phyloP scores from a whole-genome alignment of 1,140 invertebrate species.

The Portunus trituberculatus region DNA sequence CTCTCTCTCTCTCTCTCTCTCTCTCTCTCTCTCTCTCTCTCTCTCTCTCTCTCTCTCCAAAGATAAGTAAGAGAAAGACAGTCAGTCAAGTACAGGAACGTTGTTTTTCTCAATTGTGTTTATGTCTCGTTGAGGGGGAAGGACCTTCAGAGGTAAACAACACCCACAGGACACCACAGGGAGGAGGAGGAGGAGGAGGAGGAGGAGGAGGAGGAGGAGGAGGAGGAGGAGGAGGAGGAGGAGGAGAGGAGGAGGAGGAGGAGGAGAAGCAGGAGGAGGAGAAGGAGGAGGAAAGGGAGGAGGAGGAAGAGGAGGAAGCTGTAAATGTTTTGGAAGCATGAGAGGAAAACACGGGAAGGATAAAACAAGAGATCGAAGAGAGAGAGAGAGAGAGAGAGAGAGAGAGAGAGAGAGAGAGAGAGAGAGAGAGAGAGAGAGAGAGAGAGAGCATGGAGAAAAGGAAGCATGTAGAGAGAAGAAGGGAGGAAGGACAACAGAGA shows the following conservation, averaged over 20 bases:
- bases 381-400: too few relatives aligned
- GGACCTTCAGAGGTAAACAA: too few relatives aligned
- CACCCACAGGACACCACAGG: neutral
- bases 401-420: neutral
- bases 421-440: neutral
- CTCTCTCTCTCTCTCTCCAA: too few relatives aligned
- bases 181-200: neutral
- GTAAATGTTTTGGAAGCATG: too few relatives aligned
- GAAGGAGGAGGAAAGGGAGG: constrained; percentile 15
- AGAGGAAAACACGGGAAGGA: too few relatives aligned
- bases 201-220: neutral
- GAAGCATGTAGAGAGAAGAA: neutral
- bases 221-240: constrained; percentile 4
- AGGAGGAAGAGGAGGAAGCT: constrained; percentile 13
- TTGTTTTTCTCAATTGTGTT: too few relatives aligned
- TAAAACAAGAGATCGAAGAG: neutral
- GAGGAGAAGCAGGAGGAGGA: constrained; percentile 28
- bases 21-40: too few relatives aligned
- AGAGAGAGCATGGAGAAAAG: neutral
- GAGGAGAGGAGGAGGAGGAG: neutral
- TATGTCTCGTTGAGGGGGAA: too few relatives aligned
- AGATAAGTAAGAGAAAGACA: too few relatives aligned
- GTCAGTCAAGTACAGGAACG: neutral
- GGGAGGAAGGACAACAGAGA: neutral
- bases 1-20: too few relatives aligned